phyloP scores from a whole-genome alignment of 2,113 vertebrate genomes.

The Ciconia maguari region DNA sequence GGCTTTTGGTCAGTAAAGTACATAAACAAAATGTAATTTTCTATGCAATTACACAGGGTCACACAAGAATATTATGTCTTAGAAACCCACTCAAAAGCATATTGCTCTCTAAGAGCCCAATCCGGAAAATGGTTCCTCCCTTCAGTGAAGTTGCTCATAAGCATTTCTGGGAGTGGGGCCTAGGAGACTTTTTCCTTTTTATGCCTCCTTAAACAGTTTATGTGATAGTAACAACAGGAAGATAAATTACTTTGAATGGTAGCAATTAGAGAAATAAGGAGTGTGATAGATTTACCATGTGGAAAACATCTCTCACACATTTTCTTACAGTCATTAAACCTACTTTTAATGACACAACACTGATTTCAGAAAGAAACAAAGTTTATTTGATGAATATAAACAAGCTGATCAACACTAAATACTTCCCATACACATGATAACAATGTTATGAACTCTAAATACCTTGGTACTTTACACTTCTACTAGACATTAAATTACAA shows the following conservation, averaged over 20 bases:
- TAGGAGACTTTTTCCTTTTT: constrained; percentile 54
- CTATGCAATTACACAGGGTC: constrained; percentile 61
- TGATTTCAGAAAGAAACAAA: constrained; percentile 84
- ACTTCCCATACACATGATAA: constrained; percentile 84
- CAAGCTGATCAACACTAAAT: constrained; percentile 85
- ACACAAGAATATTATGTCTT: constrained; percentile 67
- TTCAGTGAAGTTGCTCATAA: background rate
- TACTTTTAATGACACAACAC: constrained; percentile 50
- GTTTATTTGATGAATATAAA: constrained; percentile 94
- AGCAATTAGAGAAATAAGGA: constrained; percentile 64
- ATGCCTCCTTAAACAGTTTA: constrained; percentile 69
- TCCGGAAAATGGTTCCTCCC: constrained; percentile 39
- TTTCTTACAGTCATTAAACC: constrained; percentile 53
- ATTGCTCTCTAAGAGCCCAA: constrained; percentile 42
- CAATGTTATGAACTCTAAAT: constrained; percentile 80
- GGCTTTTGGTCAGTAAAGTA: constrained; percentile 53
- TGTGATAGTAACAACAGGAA: constrained; percentile 65
- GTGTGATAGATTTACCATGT: constrained; percentile 65
- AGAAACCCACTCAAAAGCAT: constrained; percentile 56
- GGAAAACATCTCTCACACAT: constrained; percentile 65
- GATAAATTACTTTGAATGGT: constrained; percentile 68
- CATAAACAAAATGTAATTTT: constrained; percentile 62
- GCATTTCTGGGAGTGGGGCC: constrained; percentile 32
- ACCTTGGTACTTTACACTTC: constrained; percentile 77
- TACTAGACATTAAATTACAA: constrained; percentile 81